Percentiles rank a stretch among this genome's conserved stretches.
These are phyloP conservation scores for Baronia brevicornis DNA, from an alignment of 2,888 invertebrate species.

Conservation along the genomic window DNA sequence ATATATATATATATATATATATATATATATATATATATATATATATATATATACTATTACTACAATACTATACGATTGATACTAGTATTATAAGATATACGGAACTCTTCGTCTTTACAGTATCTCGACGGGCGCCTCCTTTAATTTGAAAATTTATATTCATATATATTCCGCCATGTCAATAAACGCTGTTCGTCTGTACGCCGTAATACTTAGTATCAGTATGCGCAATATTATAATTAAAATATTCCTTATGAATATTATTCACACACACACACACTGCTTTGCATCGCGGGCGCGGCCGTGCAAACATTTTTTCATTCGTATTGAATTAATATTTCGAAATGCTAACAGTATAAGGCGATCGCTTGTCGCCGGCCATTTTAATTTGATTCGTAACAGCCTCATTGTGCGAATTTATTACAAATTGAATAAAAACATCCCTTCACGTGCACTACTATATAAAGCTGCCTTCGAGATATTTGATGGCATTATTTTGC, in stretches of 20 bases:
- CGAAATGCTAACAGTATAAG: conserved; percentile 30
- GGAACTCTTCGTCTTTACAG: conserved; percentile 25
- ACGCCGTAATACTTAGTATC: conserved; percentile 42
- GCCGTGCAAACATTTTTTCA: conserved; percentile 41
- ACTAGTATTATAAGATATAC: not conserved
- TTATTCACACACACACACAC: too few species aligned
- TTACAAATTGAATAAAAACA: conserved; percentile 10
- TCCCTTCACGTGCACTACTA: too few species aligned
- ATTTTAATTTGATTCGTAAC: conserved; percentile 12
- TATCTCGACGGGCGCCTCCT: conserved; percentile 32
- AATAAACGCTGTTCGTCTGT: conserved; percentile 10
- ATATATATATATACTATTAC: too few species aligned
- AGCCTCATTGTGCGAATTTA: conserved; percentile 10
- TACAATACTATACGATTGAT: too few species aligned
- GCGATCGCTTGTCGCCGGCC: conserved; percentile 3
- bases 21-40: too few species aligned
- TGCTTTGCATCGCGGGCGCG: conserved; percentile 26
- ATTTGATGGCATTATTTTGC: too few species aligned
- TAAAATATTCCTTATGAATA: conserved; percentile 50
- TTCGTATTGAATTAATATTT: conserved; percentile 48
- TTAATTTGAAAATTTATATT: conserved; percentile 18
- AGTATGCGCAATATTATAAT: conserved; percentile 49
- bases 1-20: too few species aligned
- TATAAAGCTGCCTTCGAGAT: too few species aligned
- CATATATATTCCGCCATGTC: conserved; percentile 16